Evolutionary conservation across 2,797 vertebrate species (phyloP).

Genomic region (Leptatherina wallacei): DNA sequence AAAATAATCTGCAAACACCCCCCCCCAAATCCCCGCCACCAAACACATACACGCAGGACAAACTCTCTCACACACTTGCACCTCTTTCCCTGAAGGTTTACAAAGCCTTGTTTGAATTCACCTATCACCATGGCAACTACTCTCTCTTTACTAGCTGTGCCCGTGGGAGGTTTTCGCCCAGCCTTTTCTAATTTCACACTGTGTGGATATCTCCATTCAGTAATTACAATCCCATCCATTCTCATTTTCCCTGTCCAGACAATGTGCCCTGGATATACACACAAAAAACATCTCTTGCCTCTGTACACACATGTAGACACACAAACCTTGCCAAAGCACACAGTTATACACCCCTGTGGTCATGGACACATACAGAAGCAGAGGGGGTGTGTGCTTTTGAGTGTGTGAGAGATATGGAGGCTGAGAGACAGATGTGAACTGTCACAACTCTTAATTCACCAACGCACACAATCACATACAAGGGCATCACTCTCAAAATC

Average conservation of each 20-base stretch:
- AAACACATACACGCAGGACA: constrained; percentile 10
- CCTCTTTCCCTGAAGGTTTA: constrained; percentile 74
- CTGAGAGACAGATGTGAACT: constrained; percentile 65
- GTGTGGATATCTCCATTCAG: constrained; percentile 83
- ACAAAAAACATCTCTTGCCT: constrained; percentile 47
- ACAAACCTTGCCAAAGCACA: constrained; percentile 23
- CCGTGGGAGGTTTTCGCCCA: constrained; percentile 76
- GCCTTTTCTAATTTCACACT: constrained; percentile 84
- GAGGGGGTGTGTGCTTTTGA: constrained; percentile 12
- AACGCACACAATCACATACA: constrained; percentile 48
- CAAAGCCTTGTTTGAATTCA: constrained; percentile 72
- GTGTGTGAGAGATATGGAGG: constrained; percentile 41
- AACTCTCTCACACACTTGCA: constrained; percentile 39
- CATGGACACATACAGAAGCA: constrained; percentile 18
- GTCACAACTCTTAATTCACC: constrained; percentile 59
- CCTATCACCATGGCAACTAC: constrained; percentile 82
- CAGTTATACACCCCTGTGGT: constrained; percentile 23
- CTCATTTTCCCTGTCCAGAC: constrained; percentile 80
- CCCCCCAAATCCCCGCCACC: background rate
- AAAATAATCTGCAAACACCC: constrained; percentile 46
- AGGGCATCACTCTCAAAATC: constrained; percentile 67
- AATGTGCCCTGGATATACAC: constrained; percentile 73
- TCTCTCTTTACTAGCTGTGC: constrained; percentile 73
- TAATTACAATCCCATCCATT: constrained; percentile 82
- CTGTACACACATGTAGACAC: constrained; percentile 41